Percentiles rank a stretch among this genome's conserved stretches.
phyloP scores from a whole-genome alignment of 2,113 vertebrate genomes.

The Sardina pilchardus region DNA sequence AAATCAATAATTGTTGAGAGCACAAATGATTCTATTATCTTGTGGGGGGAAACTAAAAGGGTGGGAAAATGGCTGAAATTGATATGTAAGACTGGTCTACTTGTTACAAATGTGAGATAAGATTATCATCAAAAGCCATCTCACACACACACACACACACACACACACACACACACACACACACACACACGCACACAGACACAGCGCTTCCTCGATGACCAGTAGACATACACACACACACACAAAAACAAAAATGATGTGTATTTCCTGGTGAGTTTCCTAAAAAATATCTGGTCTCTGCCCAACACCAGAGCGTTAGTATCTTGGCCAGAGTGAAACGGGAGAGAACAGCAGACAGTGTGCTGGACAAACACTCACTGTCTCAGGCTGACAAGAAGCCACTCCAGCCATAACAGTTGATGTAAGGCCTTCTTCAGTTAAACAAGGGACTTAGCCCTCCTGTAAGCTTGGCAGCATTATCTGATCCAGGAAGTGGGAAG shows the following conservation, averaged over 20 bases:
- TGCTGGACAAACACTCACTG: background rate
- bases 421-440: slow-evolving; percentile 43
- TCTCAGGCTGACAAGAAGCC: slow-evolving; percentile 35
- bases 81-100: slow-evolving; percentile 67
- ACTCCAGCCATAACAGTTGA: slow-evolving; percentile 42
- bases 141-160: background rate
- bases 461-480: slow-evolving; percentile 42
- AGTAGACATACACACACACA: background rate
- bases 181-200: background rate
- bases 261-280: background rate
- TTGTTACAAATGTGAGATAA: slow-evolving; percentile 67
- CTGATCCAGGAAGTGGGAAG: slow-evolving; percentile 44
- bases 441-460: slow-evolving; percentile 41
- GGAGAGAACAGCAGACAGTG: background rate
- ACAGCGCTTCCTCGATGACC: too few species aligned
- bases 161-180: background rate
- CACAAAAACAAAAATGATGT: background rate
- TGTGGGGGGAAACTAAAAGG: slow-evolving; percentile 75
- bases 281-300: background rate
- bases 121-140: slow-evolving; percentile 68
- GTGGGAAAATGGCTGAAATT: slow-evolving; percentile 82
- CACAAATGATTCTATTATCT: slow-evolving; percentile 83
- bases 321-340: background rate
- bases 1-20: slow-evolving; percentile 85
- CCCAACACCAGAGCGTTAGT: background rate